Conservation (phyloP, 1,140 invertebrate species). For the Stegodyphus dumicola region DNA sequence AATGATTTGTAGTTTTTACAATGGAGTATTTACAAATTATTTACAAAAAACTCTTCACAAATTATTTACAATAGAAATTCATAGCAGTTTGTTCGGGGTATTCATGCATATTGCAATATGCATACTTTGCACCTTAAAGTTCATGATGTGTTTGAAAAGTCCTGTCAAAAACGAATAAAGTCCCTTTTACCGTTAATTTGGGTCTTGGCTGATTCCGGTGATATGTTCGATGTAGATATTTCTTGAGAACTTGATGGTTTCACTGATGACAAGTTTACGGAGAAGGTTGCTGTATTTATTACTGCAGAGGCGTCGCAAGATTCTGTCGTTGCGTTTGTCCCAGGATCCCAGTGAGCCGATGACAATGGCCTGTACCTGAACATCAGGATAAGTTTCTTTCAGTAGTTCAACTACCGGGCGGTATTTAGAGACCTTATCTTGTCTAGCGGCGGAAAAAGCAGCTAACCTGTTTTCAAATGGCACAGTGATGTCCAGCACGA, state of each 20-base stretch:
- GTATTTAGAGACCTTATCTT: background rate
- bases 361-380: background rate
- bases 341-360: background rate
- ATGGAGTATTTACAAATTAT: too few relatives aligned
- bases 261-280: background rate
- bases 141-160: too few relatives aligned
- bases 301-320: background rate
- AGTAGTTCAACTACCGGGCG: background rate
- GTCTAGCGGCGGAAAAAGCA: too few relatives aligned
- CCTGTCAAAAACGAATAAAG: too few relatives aligned
- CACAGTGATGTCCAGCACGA: too few relatives aligned
- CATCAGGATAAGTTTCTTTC: background rate
- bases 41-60: too few relatives aligned
- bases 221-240: background rate
- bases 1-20: too few relatives aligned
- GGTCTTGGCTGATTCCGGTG: background rate
- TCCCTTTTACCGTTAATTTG: background rate
- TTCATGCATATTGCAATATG: too few relatives aligned
- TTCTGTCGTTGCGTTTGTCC: background rate
- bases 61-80: too few relatives aligned
- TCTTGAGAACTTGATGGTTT: background rate
- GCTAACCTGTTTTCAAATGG: too few relatives aligned
- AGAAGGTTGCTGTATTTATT: background rate
- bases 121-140: too few relatives aligned
- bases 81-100: too few relatives aligned